These are phyloP conservation scores for Nemopilema nomurai DNA, from an alignment of 30 jellyfish, hydroid and myxozoan species.

Conservation along the genomic window DNA sequence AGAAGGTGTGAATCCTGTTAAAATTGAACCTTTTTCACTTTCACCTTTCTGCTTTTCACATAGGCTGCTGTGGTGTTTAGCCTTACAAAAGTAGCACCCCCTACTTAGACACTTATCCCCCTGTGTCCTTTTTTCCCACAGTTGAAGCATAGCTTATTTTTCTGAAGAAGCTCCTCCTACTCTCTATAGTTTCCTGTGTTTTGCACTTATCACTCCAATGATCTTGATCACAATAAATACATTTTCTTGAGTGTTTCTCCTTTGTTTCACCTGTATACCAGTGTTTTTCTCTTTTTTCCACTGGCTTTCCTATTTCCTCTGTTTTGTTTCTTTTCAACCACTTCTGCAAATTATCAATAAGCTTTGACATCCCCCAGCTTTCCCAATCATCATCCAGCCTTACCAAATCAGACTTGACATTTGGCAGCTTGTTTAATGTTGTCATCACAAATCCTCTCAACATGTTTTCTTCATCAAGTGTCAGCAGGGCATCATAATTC, in stretches of 20 bases:
- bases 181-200: slow-evolving; percentile 18
- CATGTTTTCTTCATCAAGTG: slow-evolving; percentile 30
- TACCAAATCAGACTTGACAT: slow-evolving; percentile 50
- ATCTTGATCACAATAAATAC: slow-evolving; percentile 18
- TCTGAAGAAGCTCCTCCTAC: slow-evolving; percentile 9
- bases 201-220: slow-evolving; percentile 22
- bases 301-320: slow-evolving; percentile 36
- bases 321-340: slow-evolving; percentile 19
- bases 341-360: slow-evolving; percentile 4
- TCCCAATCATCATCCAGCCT: slow-evolving; percentile 25
- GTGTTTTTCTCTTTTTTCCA: slow-evolving; percentile 24
- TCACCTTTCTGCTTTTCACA: slow-evolving; percentile 27
- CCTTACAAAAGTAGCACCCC: slow-evolving; percentile 31
- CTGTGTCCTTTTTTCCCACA: slow-evolving; percentile 19
- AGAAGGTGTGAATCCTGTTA: slow-evolving; percentile 19
- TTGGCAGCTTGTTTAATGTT: slow-evolving; percentile 50
- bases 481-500: slow-evolving; percentile 40
- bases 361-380: slow-evolving; percentile 20
- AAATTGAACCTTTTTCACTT: slow-evolving; percentile 19
- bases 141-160: slow-evolving; percentile 8
- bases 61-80: slow-evolving; percentile 44
- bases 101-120: slow-evolving; percentile 25
- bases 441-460: slow-evolving; percentile 28
- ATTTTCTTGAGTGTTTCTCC: slow-evolving; percentile 13
- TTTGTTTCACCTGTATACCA: slow-evolving; percentile 16